Evolutionary conservation across 2,888 invertebrate genomes (phyloP).

Genomic region (Darwinula stevensoni): DNA sequence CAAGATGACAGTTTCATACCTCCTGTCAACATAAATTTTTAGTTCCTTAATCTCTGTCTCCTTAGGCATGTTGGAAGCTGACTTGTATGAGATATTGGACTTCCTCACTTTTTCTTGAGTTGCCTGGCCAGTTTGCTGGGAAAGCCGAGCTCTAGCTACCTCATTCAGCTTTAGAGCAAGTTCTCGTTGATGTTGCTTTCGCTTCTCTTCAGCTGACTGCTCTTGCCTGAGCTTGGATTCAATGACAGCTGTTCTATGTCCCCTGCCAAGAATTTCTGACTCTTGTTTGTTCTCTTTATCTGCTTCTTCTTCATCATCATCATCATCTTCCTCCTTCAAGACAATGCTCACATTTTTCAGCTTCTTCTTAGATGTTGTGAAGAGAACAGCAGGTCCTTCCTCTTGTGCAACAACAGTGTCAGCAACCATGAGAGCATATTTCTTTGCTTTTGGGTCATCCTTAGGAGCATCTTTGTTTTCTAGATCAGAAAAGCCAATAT

Average conservation of each 20-base stretch:
- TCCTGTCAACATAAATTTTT: constrained; percentile 78
- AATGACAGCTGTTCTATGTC: constrained; percentile 62
- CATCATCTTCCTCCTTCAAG: constrained; percentile 62
- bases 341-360: constrained; percentile 85
- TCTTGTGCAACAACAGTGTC: constrained; percentile 91
- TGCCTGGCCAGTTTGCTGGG: constrained; percentile 36
- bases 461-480: constrained; percentile 49
- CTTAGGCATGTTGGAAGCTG: constrained; percentile 62
- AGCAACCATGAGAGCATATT: constrained; percentile 74
- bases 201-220: constrained; percentile 83
- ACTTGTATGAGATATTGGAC: constrained; percentile 83
- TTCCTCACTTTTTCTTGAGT: constrained; percentile 68
- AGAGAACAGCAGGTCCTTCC: constrained; percentile 33
- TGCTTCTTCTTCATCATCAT: constrained; percentile 46
- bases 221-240: constrained; percentile 81
- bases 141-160: constrained; percentile 65
- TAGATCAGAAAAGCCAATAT: constrained; percentile 63
- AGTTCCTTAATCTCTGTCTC: constrained; percentile 75
- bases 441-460: constrained; percentile 45
- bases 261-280: constrained; percentile 34
- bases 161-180: constrained; percentile 66
- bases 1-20: constrained; percentile 91
- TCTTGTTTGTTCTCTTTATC: constrained; percentile 23
- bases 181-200: constrained; percentile 86
- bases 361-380: constrained; percentile 79